Evolutionary conservation across 2,113 vertebrate genomes (phyloP).

Genomic region (Chaetorhynchus papuensis): DNA sequence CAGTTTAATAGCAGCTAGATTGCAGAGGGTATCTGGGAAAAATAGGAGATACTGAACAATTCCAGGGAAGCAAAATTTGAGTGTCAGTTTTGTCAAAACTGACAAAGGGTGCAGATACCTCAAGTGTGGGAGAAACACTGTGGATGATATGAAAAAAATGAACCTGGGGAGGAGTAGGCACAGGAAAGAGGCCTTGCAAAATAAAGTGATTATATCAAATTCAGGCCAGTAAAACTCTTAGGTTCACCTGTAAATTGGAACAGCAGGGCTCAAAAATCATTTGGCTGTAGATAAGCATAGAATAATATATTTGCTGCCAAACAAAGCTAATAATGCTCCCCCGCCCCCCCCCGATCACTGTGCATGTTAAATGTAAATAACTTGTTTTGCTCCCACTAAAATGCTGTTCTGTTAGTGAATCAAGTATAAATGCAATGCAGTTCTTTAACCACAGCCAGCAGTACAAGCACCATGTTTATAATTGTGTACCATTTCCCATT

Average conservation of each 20-base stretch:
- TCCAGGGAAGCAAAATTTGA: not conserved
- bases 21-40: not conserved
- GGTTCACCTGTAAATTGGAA: not conserved
- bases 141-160: not conserved
- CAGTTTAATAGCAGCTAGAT: not conserved
- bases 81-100: not conserved
- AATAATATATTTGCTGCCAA: not conserved
- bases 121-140: not conserved
- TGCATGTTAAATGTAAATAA: not conserved
- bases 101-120: not conserved
- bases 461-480: not conserved
- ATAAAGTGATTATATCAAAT: not conserved
- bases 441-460: not conserved
- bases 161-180: not conserved
- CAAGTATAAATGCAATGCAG: not conserved
- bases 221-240: not conserved
- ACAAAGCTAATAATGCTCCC: not conserved
- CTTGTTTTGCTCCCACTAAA: not conserved
- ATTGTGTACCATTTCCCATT: not conserved
- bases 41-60: not conserved
- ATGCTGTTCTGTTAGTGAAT: not conserved
- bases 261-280: not conserved
- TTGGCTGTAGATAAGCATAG: not conserved
- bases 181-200: not conserved
- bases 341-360: too few relatives aligned